Base-by-base conservation (phyloP, 2,797 vertebrate species). In the Cirrhinus mrigala region DNA sequence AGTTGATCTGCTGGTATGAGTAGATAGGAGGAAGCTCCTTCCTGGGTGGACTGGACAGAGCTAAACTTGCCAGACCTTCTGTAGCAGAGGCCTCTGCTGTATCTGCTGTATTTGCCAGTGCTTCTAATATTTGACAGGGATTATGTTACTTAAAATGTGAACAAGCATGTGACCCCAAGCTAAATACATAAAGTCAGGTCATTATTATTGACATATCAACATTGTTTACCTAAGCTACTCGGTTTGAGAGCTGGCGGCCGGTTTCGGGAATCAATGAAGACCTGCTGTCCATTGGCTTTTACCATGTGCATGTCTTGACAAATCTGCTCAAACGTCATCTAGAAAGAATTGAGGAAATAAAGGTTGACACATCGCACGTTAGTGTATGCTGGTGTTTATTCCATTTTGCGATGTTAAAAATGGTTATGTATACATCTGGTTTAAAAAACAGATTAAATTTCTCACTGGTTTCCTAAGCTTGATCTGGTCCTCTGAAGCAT, bases 1-100 rank as follows among this genome's bases (percentile, higher is more conserved):
- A 91, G 86, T 90, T 91, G 68, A 91, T 87, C 81, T 91, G 91
- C 79, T 91, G 91, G 76, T 97, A 97, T 46, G 96, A 97, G 90
- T 95, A 96, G 0, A 90, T 40, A 0, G 93, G 91, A 83, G 94
- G 90, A 71, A 93, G 10, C 8, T 95, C 95, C 64, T 87, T 96
- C 93, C 0, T 92, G 74, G 68, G 88, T 7, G 83, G 83, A 74
- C 56, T 80, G 29, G 76, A 85, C 27, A 85, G 69, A 3, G 54
- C 77, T 52, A 74, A 85, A 66, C 83, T 24, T 64, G 81, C 46
- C 75, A 85, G 87, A 20, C 33, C 8, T 46, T 77, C 54, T 86
- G 70, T 70, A 64, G 27, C 1, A 75, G 78, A 64, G 9, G 54
- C 22, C 37, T 78, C 78, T 10, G 50, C 83, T 29, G 24, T 73